Evolutionary conservation across 2,888 invertebrate genomes (phyloP).

Genomic region (Clunio marinus): DNA sequence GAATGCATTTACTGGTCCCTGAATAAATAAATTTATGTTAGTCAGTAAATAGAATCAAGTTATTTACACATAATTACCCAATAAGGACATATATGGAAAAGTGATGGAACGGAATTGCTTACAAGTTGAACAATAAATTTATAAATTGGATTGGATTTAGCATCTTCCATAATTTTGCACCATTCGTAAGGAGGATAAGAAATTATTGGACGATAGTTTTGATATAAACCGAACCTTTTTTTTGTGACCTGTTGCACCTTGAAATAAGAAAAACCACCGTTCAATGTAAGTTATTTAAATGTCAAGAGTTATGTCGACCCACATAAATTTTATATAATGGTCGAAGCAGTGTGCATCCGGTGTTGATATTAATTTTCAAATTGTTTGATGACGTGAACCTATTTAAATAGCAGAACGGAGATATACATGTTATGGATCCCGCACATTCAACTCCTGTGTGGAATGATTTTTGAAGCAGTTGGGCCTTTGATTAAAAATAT

Average conservation of each 20-base stretch:
- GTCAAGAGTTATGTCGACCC: background rate
- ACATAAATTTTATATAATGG: background rate
- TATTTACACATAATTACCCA: background rate
- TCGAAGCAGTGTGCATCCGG: background rate
- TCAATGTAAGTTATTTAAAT: too few species aligned
- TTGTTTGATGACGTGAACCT: background rate
- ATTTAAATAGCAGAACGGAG: background rate
- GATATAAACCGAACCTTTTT: background rate
- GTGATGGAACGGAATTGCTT: background rate
- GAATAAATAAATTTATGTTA: background rate
- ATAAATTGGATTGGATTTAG: background rate
- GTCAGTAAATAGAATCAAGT: background rate
- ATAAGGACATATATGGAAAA: conserved; percentile 11
- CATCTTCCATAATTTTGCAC: background rate
- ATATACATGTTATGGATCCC: background rate
- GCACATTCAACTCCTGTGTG: background rate
- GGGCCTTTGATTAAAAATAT: too few species aligned
- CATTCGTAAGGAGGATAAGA: conserved; percentile 7
- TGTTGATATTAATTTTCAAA: background rate
- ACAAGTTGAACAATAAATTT: background rate
- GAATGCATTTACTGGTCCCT: background rate
- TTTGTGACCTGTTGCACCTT: conserved; percentile 14
- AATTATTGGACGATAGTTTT: background rate
- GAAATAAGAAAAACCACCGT: too few species aligned
- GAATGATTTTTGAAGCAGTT: background rate